Conservation (phyloP, 2,113 vertebrate genomes). For the Macquaria australasica region DNA sequence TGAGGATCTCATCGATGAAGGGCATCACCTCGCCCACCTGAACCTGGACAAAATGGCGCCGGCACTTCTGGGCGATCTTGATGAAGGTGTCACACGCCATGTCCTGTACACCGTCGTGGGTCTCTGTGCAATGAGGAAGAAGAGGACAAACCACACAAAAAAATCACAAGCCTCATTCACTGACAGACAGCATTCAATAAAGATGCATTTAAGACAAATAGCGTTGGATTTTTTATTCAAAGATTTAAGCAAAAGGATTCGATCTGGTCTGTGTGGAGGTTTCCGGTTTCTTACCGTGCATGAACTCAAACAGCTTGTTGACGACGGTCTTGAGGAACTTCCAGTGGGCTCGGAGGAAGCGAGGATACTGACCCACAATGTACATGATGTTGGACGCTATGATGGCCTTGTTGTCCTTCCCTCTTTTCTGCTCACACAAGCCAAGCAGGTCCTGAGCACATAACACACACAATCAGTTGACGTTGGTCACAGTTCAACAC, state of each 20-base stretch:
- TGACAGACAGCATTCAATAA: not conserved
- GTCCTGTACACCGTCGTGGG: constrained; percentile 96
- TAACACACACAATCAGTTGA: not conserved
- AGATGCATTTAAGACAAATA: too few relatives aligned
- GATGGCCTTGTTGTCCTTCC: constrained; percentile 98
- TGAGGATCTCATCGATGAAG: constrained; percentile 97
- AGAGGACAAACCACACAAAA: not conserved
- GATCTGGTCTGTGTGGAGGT: too few relatives aligned
- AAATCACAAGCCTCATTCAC: not conserved
- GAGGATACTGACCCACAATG: constrained; percentile 96
- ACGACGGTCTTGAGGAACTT: constrained; percentile 98
- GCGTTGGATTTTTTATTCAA: too few relatives aligned
- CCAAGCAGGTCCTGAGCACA: constrained; percentile 91
- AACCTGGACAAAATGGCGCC: constrained; percentile 95
- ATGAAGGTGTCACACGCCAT: constrained; percentile 99
- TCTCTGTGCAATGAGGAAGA: constrained; percentile 84
- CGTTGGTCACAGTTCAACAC: not conserved
- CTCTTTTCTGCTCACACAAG: constrained; percentile 96
- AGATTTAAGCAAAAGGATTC: not conserved
- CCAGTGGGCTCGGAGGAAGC: constrained; percentile 96
- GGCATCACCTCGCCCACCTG: constrained; percentile 99
- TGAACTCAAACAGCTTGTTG: constrained; percentile 98
- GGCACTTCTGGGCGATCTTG: constrained; percentile 97
- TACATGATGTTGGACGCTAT: constrained; percentile 99
- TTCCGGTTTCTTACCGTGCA: constrained; percentile 89